Evolutionary conservation across 2,113 vertebrate species (phyloP), one percentile per base, ranked within the genome.

Genomic region (Setophaga kirtlandii): DNA sequence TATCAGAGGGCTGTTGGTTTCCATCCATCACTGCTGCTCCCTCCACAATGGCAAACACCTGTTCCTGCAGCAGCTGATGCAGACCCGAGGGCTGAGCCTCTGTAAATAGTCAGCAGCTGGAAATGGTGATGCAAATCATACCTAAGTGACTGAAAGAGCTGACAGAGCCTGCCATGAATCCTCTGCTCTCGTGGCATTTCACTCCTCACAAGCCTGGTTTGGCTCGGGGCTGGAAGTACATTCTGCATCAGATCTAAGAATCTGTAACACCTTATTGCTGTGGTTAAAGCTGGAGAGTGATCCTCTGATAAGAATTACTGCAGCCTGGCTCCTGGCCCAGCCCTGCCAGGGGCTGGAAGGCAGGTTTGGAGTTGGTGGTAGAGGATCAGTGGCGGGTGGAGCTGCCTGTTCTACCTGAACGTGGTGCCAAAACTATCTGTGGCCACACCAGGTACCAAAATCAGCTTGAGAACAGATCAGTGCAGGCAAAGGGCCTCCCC

Each of bases 31-130:
- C 19, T 56, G 68, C 60, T 39, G 37, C 68, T 55, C 71, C 56
- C 71, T 63, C 71, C 42, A 37, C 91, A 24, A 44, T 77, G 87
- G 83, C 33, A 52, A 89, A 63, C 91, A 92, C 92, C 97, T 95
- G 94, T 89, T 94, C 95, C 5, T 30, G 12, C 41, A 91, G 93
- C 94, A 96, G 96, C 96, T 96, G 96, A 91, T 20, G 88, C 30
- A 89, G 76, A 46, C 33, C 14, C 39, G 17, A 64, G 78, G 35
- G 77, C 86, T 70, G 78, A 75, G 87, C 94, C 70, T 83, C 62
- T 93, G 91, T 39, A 69, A 93, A 63, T 31, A 79, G 37, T 67
- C 81, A 82, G 89, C 89, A 91, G 95, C 95, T 93, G 80, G 53
- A 94, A 85, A 55, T 16, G 62, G 44, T 62, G 67, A 25, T 73